Conservation (phyloP, 2,888 invertebrate species). For the Phytoseiulus persimilis region DNA sequence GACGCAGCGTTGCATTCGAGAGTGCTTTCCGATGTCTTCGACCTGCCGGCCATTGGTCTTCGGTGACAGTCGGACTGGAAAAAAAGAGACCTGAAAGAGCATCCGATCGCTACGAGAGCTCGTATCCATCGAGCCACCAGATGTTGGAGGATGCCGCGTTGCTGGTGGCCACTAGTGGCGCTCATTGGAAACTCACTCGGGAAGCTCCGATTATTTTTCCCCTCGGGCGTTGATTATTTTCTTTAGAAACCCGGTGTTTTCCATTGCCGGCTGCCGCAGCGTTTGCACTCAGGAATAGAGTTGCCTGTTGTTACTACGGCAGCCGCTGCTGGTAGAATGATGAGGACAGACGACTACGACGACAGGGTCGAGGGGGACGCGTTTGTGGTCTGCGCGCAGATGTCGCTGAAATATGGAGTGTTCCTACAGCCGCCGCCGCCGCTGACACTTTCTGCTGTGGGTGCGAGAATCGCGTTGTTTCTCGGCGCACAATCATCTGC, state of each 20-base stretch:
- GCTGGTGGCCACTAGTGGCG: neutral
- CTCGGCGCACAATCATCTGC: neutral
- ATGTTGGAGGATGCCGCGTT: neutral
- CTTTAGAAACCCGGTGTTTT: neutral
- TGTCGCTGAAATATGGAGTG: conserved; percentile 5
- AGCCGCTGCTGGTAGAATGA: neutral
- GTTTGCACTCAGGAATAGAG: neutral
- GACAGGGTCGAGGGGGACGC: neutral
- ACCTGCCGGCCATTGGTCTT: neutral
- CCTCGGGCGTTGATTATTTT: neutral
- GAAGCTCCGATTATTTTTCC: neutral
- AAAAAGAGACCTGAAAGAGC: neutral
- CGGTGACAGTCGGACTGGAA: neutral
- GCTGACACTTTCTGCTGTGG: neutral
- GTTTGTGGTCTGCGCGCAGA: neutral
- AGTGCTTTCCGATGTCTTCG: neutral
- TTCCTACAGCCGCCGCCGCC: neutral
- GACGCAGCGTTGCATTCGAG: neutral
- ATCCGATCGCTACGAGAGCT: neutral
- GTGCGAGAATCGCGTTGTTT: neutral
- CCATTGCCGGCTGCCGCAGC: neutral
- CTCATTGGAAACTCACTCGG: neutral
- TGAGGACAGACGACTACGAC: neutral
- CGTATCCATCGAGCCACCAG: neutral
- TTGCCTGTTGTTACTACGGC: neutral